phyloP scores from a whole-genome alignment of 2,113 vertebrate genomes.

The Felis chaus region DNA sequence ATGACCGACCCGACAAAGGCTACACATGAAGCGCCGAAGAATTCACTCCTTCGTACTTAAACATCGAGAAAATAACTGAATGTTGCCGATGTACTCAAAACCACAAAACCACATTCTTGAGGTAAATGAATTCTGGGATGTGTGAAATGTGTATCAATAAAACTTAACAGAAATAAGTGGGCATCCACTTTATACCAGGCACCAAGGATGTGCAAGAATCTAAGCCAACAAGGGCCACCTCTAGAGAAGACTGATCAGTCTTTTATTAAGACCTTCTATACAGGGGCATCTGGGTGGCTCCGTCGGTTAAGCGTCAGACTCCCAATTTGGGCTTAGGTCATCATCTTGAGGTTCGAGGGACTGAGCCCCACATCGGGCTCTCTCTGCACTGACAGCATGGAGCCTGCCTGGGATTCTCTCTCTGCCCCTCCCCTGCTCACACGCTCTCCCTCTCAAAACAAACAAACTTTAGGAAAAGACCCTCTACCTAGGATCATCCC shows the following conservation, averaged over 20 bases:
- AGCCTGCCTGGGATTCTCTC: no score
- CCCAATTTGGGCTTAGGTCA: no score
- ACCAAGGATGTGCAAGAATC: background rate
- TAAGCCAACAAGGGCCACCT: background rate
- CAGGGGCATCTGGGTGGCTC: background rate
- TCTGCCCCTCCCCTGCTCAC: no score
- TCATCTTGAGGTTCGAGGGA: no score
- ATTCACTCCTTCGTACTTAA: background rate
- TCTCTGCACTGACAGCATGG: no score
- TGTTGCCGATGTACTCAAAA: background rate
- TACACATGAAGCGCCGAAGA: background rate
- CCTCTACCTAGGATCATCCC: background rate
- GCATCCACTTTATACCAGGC: background rate
- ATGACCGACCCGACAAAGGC: background rate
- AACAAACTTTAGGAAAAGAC: background rate
- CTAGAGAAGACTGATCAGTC: accelerated
- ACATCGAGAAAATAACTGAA: background rate
- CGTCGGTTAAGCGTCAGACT: no score
- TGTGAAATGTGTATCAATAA: background rate
- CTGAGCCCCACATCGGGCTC: no score
- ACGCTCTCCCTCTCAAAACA: no score
- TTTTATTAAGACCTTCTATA: background rate
- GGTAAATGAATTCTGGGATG: background rate
- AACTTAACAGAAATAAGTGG: background rate
- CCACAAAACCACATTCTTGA: background rate